phyloP scores from a whole-genome alignment of 2,888 invertebrate species.

The Drosophila mettleri region DNA sequence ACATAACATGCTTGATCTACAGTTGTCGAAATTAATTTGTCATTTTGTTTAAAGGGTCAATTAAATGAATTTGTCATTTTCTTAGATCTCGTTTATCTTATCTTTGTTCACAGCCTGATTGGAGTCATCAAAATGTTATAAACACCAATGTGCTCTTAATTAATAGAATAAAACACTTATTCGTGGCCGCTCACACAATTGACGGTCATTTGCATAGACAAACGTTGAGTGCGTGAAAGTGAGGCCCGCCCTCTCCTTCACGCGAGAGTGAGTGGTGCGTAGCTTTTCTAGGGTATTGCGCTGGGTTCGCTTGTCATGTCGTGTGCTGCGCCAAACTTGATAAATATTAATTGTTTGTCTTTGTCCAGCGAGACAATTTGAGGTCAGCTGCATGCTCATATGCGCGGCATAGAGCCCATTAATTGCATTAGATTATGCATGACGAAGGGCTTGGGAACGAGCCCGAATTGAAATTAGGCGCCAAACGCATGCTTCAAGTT shows the following conservation, averaged over 20 bases:
- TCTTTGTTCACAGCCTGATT: conserved; percentile 32
- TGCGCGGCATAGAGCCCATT: conserved; percentile 49
- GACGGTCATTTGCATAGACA: conserved; percentile 70
- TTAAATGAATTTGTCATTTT: conserved; percentile 32
- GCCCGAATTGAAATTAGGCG: conserved; percentile 26
- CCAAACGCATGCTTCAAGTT: conserved; percentile 30
- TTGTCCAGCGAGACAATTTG: conserved; percentile 63
- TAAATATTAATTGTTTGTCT: conserved; percentile 76
- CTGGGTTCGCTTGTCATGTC: conserved; percentile 29
- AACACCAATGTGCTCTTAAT: conserved; percentile 59
- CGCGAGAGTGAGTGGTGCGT: conserved; percentile 1
- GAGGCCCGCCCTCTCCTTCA: neutral
- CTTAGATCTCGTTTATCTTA: conserved; percentile 2
- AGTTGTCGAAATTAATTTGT: conserved; percentile 30
- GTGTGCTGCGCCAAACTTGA: conserved; percentile 52
- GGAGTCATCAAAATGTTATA: conserved; percentile 43
- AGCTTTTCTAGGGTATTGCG: conserved; percentile 8
- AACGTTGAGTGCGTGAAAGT: conserved; percentile 45
- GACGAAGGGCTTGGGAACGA: conserved; percentile 20
- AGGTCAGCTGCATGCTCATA: conserved; percentile 54
- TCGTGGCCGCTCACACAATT: conserved; percentile 64
- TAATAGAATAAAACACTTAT: conserved; percentile 65
- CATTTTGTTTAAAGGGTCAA: conserved; percentile 25
- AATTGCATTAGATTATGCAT: conserved; percentile 68
- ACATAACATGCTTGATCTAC: neutral